Evolutionary conservation across 2,797 vertebrate genomes (phyloP), one percentile per base, ranked within the genome.

Genomic region (Paratrypauchen microcephalus): DNA sequence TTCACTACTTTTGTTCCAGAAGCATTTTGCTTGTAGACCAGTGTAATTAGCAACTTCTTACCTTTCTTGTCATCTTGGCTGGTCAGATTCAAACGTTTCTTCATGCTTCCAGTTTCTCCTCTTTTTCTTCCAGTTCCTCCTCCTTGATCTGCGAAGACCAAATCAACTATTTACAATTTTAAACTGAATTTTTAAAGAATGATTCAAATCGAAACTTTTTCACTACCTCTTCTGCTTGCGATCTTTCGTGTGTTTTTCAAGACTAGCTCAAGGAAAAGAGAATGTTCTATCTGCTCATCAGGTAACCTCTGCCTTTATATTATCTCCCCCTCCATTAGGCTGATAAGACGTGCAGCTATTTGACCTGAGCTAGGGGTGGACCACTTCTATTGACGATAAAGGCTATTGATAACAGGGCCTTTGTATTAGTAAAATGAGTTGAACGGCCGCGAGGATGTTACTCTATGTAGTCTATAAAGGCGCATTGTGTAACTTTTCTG

Each of bases 241-340:
- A 5, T 16, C 18, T 16, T 32, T 59, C 69, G 65, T 24, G 21
- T 71, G 24, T 54, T 57, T 63, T 59, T 68, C 68, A 75, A 58
- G 73, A 64, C n/a, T 76, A 57, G 58, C 24, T 68, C 63, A 74
- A 36, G 11, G 54, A 71, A 39, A n/a, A 13, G 75, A 41, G 50
- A 72, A 66, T 64, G 55, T 65, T 68, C 57, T 83, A 21, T 80
- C 72, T 71, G 66, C 62, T 82, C 71, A 62, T 50, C 60, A 71
- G 66, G 64, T 56, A 74, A 86, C 74, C 78, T 81, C 7, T 75
- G 77, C 65, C 68, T 75, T 67, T 69, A 36, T 61, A 87, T 80
- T 88, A 91, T 92, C 87, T 87, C 55, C 19, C 24, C 5, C 47
- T 52, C 71, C 73, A 82, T 88, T 87, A 79, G 72, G 76, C 83